Percentiles rank a stretch among this genome's conserved stretches.
These are phyloP conservation scores for Globicephala melas DNA, from an alignment of 2,113 vertebrate species.

Conservation along the genomic window DNA sequence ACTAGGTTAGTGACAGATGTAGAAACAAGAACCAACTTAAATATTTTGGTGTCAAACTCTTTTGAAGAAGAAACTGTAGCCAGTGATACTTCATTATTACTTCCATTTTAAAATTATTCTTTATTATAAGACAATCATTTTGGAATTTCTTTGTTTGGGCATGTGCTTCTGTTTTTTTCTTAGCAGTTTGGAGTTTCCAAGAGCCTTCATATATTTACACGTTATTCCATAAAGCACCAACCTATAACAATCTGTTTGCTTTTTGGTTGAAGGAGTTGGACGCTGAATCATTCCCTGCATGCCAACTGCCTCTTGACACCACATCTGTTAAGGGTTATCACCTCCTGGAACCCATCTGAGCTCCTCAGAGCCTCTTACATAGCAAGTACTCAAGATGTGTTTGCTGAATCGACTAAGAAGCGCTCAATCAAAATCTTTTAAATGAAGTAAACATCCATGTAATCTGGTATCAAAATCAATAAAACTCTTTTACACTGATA, in stretches of 20 bases:
- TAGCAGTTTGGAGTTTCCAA: background rate
- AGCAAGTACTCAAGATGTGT: background rate
- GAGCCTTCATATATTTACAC: background rate
- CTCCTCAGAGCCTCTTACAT: background rate
- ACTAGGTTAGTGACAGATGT: background rate
- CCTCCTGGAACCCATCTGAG: background rate
- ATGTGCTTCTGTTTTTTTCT: background rate
- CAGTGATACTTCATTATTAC: background rate
- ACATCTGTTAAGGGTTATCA: background rate
- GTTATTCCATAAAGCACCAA: background rate
- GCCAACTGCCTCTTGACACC: background rate
- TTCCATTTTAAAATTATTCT: background rate
- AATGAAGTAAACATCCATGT: background rate
- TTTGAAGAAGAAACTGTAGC: background rate
- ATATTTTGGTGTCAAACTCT: background rate
- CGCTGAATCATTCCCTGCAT: background rate
- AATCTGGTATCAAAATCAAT: background rate
- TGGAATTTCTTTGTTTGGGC: background rate
- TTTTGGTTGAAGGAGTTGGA: background rate
- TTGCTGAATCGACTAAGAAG: background rate
- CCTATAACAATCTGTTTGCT: background rate
- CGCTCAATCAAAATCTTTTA: background rate
- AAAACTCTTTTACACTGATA: background rate
- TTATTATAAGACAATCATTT: background rate
- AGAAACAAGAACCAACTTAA: background rate